Evolutionary conservation across 2,888 invertebrate genomes (phyloP), one percentile per base, ranked within the genome.

Genomic region (Syrista parreyssii): DNA sequence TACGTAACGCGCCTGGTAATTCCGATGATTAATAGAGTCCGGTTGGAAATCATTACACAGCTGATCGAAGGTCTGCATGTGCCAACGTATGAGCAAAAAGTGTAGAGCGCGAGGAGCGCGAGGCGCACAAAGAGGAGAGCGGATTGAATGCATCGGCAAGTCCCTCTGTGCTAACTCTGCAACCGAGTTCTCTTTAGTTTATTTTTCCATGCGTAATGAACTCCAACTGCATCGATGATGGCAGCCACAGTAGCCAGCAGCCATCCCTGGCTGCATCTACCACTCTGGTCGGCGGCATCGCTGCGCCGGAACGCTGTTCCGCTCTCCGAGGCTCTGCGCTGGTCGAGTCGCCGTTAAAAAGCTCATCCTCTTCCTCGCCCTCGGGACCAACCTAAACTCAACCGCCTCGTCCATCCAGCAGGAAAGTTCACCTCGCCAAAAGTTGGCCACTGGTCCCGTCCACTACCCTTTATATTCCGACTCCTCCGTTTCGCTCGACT

Each of bases 191-290:
- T 80, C 86, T 88, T 84, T 85, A 81, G 84, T 85, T 86, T 87
- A 87, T 86, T 88, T 88, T 87, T 87, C 86, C 85, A 87, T 87
- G 86, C 86, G 86, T 88, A 88, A 88, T 88, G 87, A 88, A 89
- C 86, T 87, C 77, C 76, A 77, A 79, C 79, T 83, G 83, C 83
- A 82, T 82, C 83, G 81, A 82, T 80, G 79, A 78, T 78, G 73
- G 77, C 76, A 79, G 73, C 79, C 78, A 40, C 79, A 1, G 12
- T 36, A 15, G 36, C 36, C 4, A 4, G 36, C 4, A 40, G 4
- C 15, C 34, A 34, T 11, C 34, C 34, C 34, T 34, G 11, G 0
- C 12, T 35, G 3, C 35, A 35, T 11, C 11, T 3, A 1, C 35
- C 12, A 3, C 36, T 4, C 36, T 1, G 12, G 3, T 4, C 69